These are phyloP conservation scores for Erebia epiphron DNA, from an alignment of 2,888 invertebrate species.

Conservation along the genomic window DNA sequence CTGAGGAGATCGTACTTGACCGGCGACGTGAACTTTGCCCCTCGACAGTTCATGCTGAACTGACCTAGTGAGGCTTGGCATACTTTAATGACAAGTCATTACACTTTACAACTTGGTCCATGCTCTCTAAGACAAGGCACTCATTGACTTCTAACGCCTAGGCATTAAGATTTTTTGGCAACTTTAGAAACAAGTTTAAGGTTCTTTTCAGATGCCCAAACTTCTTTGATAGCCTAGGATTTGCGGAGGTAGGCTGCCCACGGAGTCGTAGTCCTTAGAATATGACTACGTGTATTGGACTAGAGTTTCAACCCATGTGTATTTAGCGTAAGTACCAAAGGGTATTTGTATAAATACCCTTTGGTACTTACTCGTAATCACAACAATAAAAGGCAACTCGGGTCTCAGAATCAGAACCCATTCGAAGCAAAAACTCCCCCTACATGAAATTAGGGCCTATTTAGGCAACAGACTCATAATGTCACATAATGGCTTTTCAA, in stretches of 20 bases:
- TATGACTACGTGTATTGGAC: too few relatives aligned
- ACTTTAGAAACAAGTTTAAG: too few relatives aligned
- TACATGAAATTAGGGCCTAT: constrained; percentile 35
- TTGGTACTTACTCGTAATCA: not conserved
- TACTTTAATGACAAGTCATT: not conserved
- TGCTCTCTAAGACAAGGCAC: not conserved
- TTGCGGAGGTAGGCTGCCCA: too few relatives aligned
- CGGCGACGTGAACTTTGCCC: constrained; percentile 5
- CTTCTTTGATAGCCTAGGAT: too few relatives aligned
- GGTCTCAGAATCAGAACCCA: not conserved
- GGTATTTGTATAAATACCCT: too few relatives aligned
- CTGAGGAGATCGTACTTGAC: not conserved
- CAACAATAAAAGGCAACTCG: constrained; percentile 4
- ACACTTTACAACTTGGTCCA: not conserved
- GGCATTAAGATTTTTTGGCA: too few relatives aligned
- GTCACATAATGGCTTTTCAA: constrained; percentile 42
- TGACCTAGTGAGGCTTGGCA: constrained; percentile 2
- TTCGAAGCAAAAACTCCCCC: constrained; percentile 14
- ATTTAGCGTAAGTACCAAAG: too few relatives aligned
- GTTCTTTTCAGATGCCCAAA: too few relatives aligned
- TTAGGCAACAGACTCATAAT: constrained; percentile 38
- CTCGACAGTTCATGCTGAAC: constrained; percentile 4
- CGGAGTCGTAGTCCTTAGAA: too few relatives aligned
- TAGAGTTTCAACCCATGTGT: not conserved
- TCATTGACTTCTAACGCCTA: too few relatives aligned